Base-by-base conservation (phyloP, 2,888 invertebrate genomes). In the Troglohyphantes excavatus region DNA sequence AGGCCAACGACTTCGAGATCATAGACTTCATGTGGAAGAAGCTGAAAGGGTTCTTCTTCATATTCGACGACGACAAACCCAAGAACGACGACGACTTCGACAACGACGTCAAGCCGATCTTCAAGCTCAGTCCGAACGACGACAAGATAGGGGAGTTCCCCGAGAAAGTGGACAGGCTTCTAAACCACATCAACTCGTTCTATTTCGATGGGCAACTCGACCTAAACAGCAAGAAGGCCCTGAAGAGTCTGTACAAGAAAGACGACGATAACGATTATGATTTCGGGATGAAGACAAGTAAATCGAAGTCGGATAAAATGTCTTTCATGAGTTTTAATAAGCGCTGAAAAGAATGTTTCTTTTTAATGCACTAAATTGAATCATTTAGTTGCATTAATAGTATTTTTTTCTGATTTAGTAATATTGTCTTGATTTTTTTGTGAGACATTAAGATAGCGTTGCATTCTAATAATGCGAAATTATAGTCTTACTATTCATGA, bases 1-100 rank as follows among this genome's bases (percentile, higher is more conserved):
- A 94, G 79, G 92, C 93, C 75, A 93, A 93, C 86, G 94, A 94
- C 90, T 93, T 93, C 92, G 94, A 94, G 91, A 93, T 94, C 92
- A 92, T 94, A 0, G 93, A 93, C 29, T 94, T 94, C 92, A 93
- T 94, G 92, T 90, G 93, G 92, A 91, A 90, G 61, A 91, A 91
- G 26, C 87, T 93, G 29, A 91, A 91, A 87, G 83, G 90, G 2
- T 91, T 92, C 79, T 81, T 92, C 46, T 92, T 92, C 26, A 88
- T 92, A 11, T 88, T 79, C 17, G 83, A 78, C 23, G 78, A 89
- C 19, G 91, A 87, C 53, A 87, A 89, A 39, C 79, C 76, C 3
- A 61, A 76, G 29, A 73, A 84, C 21, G 85, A 88, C 46, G 83
- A 83, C 46, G 72, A 81, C 19, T 82, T 85, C 26, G 86, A 90